phyloP scores from a whole-genome alignment of 2,888 invertebrate species.

The Buathra laborator region DNA sequence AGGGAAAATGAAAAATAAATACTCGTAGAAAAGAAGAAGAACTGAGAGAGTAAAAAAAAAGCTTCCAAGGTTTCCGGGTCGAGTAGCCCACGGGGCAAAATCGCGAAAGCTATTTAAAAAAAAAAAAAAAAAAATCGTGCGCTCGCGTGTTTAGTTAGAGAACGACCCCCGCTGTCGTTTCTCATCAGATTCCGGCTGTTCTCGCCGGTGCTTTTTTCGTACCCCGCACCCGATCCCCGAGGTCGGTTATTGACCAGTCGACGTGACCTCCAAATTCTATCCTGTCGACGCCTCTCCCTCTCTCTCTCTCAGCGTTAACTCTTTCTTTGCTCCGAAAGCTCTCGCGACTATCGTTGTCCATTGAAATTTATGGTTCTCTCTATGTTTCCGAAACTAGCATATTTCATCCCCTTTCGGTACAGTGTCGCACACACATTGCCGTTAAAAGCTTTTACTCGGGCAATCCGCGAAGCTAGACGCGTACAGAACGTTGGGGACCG shows the following conservation, averaged over 20 bases:
- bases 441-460: constrained; percentile 14
- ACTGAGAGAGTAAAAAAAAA: constrained; percentile 27
- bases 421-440: not conserved
- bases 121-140: constrained; percentile 17
- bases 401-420: not conserved
- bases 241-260: constrained; percentile 76
- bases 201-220: not conserved
- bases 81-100: constrained; percentile 60
- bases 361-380: constrained; percentile 12
- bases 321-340: no score
- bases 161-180: constrained; percentile 27
- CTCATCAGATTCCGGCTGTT: constrained; percentile 3
- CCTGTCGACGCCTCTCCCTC: constrained; percentile 5
- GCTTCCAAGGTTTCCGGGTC: constrained; percentile 75
- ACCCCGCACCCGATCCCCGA: constrained; percentile 50
- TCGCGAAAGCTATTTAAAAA: constrained; percentile 69
- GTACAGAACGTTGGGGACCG: not conserved
- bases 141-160: constrained; percentile 71
- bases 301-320: not conserved
- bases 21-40: not conserved
- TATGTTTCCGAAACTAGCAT: not conserved
- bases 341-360: not conserved
- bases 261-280: constrained; percentile 68
- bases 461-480: not conserved
- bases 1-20: constrained; percentile 16